Percentiles rank a stretch among this genome's conserved stretches.
These are phyloP conservation scores for Hippocampus barbouri DNA, from an alignment of 2,113 vertebrate genomes.

Conservation along the genomic window DNA sequence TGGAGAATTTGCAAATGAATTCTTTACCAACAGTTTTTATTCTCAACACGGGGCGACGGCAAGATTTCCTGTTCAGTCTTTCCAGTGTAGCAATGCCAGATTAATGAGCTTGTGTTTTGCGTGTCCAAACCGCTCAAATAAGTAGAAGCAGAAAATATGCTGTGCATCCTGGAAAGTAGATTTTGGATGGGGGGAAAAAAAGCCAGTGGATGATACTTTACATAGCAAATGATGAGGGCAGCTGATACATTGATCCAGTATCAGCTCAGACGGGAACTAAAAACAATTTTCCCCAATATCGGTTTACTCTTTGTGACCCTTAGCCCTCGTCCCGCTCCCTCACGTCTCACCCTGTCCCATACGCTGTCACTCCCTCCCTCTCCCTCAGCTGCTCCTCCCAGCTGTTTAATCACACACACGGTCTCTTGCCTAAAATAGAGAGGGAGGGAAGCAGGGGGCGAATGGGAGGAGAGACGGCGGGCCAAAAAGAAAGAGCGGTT, in stretches of 20 bases:
- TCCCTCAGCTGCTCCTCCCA: slow-evolving; percentile 71
- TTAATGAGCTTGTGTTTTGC: neutral
- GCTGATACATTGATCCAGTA: neutral
- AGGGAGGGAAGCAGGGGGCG: slow-evolving; percentile 54
- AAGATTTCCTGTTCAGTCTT: neutral
- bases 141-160: neutral
- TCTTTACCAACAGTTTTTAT: neutral
- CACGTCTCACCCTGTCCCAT: slow-evolving; percentile 2
- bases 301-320: slow-evolving; percentile 12
- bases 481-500: slow-evolving; percentile 61
- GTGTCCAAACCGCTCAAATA: neutral
- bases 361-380: slow-evolving; percentile 18
- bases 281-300: slow-evolving; percentile 20
- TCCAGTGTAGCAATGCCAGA: neutral
- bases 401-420: slow-evolving; percentile 77
- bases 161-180: neutral
- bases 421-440: slow-evolving; percentile 75
- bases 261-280: neutral
- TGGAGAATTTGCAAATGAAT: neutral
- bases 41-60: neutral
- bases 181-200: neutral
- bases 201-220: neutral
- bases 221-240: neutral
- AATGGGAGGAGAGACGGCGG: slow-evolving; percentile 65
- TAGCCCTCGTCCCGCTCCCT: slow-evolving; percentile 4